phyloP scores from a whole-genome alignment of 2,113 vertebrate species.

The Micronycteris hirsuta region DNA sequence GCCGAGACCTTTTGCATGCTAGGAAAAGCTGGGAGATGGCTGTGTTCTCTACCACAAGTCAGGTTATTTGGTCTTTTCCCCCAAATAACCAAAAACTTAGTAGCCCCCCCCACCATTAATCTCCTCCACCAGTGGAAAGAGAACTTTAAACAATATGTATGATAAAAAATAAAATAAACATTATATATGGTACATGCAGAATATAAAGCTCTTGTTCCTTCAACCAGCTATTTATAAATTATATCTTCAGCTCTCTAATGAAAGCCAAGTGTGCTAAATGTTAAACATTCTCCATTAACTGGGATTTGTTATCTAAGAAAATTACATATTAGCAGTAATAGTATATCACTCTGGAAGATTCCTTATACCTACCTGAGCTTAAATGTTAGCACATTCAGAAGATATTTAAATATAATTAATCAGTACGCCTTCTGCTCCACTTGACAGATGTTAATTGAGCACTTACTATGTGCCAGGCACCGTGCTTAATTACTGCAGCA shows the following conservation, averaged over 20 bases:
- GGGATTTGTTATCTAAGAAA: background rate
- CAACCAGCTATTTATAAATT: background rate
- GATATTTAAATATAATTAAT: background rate
- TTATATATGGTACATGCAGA: background rate
- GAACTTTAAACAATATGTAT: background rate
- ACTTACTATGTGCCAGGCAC: background rate
- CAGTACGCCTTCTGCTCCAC: background rate
- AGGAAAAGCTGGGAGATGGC: background rate
- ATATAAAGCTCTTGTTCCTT: background rate
- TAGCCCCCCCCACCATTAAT: rapidly evolving
- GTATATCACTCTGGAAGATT: background rate
- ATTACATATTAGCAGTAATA: background rate
- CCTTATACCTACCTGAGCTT: background rate
- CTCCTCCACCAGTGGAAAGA: background rate
- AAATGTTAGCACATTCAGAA: background rate
- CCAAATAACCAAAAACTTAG: background rate
- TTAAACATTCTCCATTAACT: background rate
- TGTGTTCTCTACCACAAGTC: background rate
- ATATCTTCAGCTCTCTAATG: background rate
- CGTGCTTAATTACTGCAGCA: background rate
- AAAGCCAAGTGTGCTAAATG: background rate
- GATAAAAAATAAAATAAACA: too few relatives aligned
- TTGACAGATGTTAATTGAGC: background rate
- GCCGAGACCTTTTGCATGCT: background rate
- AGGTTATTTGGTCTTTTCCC: background rate